Evolutionary conservation across 2,113 vertebrate species (phyloP), one percentile per base, ranked within the genome.

Genomic region (Pandion haliaetus): DNA sequence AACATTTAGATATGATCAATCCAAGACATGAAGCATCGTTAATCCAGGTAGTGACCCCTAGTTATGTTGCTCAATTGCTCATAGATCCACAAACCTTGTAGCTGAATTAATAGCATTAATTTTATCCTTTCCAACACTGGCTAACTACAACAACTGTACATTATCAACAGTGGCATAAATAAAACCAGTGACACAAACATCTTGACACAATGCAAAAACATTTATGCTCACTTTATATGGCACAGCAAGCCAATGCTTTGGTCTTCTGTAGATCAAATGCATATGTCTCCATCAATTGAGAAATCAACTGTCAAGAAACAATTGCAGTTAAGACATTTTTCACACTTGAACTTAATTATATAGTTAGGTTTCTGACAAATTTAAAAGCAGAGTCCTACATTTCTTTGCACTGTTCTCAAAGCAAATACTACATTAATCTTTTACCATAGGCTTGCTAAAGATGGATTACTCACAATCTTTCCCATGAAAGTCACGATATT

Each of bases 1-100:
- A 97, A 95, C 95, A 98, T 97, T 97, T 98, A 97, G 73, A 95
- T 95, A 72, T 96, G 92, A 97, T 97, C 96, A 97, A 93, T 97
- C 82, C 62, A 92, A 93, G 90, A 86, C 71, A 91, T 66, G 79
- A 97, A 96, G 80, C 95, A 88, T 94, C 96, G 96, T 97, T 97
- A 98, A 96, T 97, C 91, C 90, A 97, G 72, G 59, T 83, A 97
- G 95, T 93, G 91, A 97, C 91, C 93, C 47, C 86, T 90, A 61
- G 66, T 93, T 97, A 91, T 71, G 88, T 76, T 82, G 78, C 66
- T 93, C 82, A 84, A 50, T 86, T 95, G 69, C 86, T 96, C 91
- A 94, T 26, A 94, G 86, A 95, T 90, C 88, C 72, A 94, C 85
- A 81, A 86, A 91, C 47, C 62, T 82, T 90, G 66, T 59, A 62